Evolutionary conservation across 2,797 vertebrate species (phyloP), one percentile per base, ranked within the genome.

Genomic region (Neopelma chrysocephalum): DNA sequence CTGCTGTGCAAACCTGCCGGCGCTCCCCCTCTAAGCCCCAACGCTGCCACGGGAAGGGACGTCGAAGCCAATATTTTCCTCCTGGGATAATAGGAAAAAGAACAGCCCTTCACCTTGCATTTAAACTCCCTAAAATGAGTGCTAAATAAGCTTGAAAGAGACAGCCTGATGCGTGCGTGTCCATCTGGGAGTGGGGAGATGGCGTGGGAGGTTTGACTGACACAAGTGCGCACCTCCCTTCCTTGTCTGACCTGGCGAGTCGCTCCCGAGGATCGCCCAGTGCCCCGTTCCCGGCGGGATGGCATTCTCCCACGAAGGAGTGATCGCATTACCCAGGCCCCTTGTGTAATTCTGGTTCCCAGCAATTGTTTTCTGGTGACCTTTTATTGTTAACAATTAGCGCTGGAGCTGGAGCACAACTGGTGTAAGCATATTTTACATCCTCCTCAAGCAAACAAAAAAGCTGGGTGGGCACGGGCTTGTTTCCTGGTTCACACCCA

Each of bases 301-400:
- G 92, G 93, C 94, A 96, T 95, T 97, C 93, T 89, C 83, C 62
- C 0, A 18, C 22, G 2, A 89, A 94, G 86, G 68, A 91, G 43
- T 23, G 86, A 82, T 95, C 53, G 0, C 83, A 72, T 94, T 93
- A 89, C 93, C 88, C 86, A 7, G 81, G 90, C 86, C 95, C 83
- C 93, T 90, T 89, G 96, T 92, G 91, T 93, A 96, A 96, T 91
- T 82, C 78, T 94, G 81, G 86, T 95, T 97, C 96, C 95, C 94
- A 96, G 95, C 90, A 89, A 97, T 96, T 97, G 95, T 96, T 96
- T 95, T 95, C 95, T 96, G 93, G 94, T 96, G 96, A 96, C 96
- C 96, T 97, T 96, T 97, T 89, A 96, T 96, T 97, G 96, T 97
- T 96, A 96, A 96, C 93, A 90, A 51, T 93, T 92, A 90, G 93